Percentiles rank a stretch among this genome's conserved stretches.
Conservation (phyloP, 1,140 invertebrate species). For the Musca vetustissima region DNA sequence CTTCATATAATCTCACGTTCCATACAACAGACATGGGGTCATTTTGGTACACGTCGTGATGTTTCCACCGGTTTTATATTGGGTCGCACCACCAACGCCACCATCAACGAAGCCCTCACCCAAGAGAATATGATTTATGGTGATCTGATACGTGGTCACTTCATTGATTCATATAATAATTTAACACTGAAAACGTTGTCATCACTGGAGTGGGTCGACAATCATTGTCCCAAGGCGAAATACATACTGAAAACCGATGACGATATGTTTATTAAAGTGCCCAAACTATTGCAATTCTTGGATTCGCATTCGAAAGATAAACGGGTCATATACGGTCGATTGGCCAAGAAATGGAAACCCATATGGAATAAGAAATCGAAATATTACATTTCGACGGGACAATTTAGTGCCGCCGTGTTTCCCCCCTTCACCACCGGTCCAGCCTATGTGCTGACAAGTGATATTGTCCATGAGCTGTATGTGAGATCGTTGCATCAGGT, state of each 20-base stretch:
- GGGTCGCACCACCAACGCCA: slow-evolving; percentile 62
- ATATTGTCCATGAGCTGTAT: slow-evolving; percentile 69
- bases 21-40: slow-evolving; percentile 84
- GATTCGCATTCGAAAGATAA: slow-evolving; percentile 67
- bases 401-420: slow-evolving; percentile 72
- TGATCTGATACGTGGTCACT: slow-evolving; percentile 77
- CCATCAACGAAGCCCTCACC: slow-evolving; percentile 61
- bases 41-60: slow-evolving; percentile 71
- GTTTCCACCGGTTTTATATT: slow-evolving; percentile 77
- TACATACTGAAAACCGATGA: slow-evolving; percentile 87
- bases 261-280: slow-evolving; percentile 90
- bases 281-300: slow-evolving; percentile 70
- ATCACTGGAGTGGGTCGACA: slow-evolving; percentile 80
- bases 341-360: slow-evolving; percentile 83
- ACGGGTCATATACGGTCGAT: slow-evolving; percentile 74
- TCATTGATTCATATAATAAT: slow-evolving; percentile 84
- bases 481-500: slow-evolving; percentile 64
- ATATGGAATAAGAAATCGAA: slow-evolving; percentile 81
- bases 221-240: slow-evolving; percentile 72
- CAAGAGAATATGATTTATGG: slow-evolving; percentile 71
- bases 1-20: too few species aligned
- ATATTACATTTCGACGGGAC: slow-evolving; percentile 76
- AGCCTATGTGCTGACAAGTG: slow-evolving; percentile 76
- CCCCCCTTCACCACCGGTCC: slow-evolving; percentile 86
- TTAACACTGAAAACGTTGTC: slow-evolving; percentile 85